Percentiles rank a stretch among this genome's conserved stretches.
phyloP scores from a whole-genome alignment of 2,888 invertebrate species.

The Criorhina ranunculi region DNA sequence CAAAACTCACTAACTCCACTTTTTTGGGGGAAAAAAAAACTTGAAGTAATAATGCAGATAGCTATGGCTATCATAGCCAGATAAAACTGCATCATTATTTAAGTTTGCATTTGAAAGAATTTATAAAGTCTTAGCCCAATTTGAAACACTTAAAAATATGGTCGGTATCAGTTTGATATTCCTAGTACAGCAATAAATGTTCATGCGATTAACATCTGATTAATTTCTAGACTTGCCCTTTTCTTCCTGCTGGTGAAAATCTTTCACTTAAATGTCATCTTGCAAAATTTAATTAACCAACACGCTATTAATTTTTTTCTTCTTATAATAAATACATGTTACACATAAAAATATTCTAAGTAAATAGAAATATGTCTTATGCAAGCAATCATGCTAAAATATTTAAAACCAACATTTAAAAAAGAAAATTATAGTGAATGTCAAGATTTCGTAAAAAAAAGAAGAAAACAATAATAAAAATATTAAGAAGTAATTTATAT shows the following conservation, averaged over 20 bases:
- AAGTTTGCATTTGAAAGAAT: no score
- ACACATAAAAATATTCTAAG: conserved; percentile 10
- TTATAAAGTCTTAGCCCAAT: no score
- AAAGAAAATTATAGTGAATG: conserved; percentile 4
- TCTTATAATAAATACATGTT: conserved; percentile 6
- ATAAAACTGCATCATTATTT: no score
- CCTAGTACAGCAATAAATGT: no score
- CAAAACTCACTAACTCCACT: no score
- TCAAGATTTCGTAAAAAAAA: conserved; percentile 27
- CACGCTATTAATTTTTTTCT: background rate
- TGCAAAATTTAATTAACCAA: background rate
- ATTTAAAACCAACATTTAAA: conserved; percentile 16
- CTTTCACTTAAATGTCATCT: background rate
- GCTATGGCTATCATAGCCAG: no score
- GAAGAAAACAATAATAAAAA: conserved; percentile 5
- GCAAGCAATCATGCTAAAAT: background rate
- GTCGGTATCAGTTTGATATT: no score
- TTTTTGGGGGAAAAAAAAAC: no score
- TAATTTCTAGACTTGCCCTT: no score
- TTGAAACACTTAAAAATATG: no score
- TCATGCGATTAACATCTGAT: no score
- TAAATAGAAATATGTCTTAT: conserved; percentile 7
- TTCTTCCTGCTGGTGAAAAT: background rate
- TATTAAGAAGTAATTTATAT: conserved; percentile 10
- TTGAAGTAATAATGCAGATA: no score